Evolutionary conservation across 2,797 vertebrate genomes (phyloP), one percentile per base, ranked within the genome.

Genomic region (Sebastes hubbsi): DNA sequence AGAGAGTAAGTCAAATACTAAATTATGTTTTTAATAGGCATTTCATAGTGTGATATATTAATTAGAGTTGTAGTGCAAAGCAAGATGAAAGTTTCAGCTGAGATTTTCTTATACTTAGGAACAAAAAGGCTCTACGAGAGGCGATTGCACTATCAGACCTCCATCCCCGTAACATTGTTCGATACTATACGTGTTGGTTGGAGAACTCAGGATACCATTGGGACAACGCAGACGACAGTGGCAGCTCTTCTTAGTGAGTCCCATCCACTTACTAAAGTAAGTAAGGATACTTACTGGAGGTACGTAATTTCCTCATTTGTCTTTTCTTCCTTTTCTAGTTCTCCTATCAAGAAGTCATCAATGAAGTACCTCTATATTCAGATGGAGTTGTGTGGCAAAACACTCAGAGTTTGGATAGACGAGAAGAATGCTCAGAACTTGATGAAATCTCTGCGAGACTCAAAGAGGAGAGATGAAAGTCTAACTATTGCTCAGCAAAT

Each of bases 331-430:
- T 68, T 42, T 61, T 72, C 30, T 13, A 96, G 96, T 3, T 59
- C 20, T 8, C 56, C 56, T 59, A 22, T 22, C 52, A 59, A 55
- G 18, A 18, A 1, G 24, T 1, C 8, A 4, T 0, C 12, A 1
- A 0, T 0, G 1, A 3, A 0, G 7, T 97, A 82, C 80, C 94
- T 99, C 42, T 98, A 98, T 75, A 98, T 99, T 88, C 93, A 96
- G 91, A 97, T 98, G 97, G 97, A 99, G 82, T 88, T 95, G 24
- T 99, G 97, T 90, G 24, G 94, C 60, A 95, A 95, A 62, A 95
- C 96, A 4, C 76, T 99, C 11, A 63, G 73, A 5, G 0, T 62
- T 0, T 98, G 97, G 98, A 96, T 99, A 64, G 5, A 76, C 0
- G 4, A 87, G 0, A 93, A 75, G 7, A 54, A 91, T 20, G 1